phyloP scores from a whole-genome alignment of 2,113 vertebrate species.

The Neomonachus schauinslandi region DNA sequence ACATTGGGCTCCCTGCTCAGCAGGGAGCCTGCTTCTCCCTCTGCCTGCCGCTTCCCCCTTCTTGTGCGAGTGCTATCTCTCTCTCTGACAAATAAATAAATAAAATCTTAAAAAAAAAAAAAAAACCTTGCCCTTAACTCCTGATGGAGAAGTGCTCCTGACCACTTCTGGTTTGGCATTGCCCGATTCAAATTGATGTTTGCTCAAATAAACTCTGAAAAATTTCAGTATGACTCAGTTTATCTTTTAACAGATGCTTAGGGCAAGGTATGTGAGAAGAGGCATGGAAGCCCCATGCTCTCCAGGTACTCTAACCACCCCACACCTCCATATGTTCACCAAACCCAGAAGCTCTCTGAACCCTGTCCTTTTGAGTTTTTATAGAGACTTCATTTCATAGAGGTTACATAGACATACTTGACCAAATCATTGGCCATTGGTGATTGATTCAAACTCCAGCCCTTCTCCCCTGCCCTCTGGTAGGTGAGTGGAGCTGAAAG shows the following conservation, averaged over 20 bases:
- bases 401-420: neutral
- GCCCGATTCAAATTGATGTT: neutral
- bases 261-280: neutral
- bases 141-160: neutral
- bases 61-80: neutral
- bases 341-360: neutral
- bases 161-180: neutral
- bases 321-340: neutral
- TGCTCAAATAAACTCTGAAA: neutral
- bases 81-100: neutral
- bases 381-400: neutral
- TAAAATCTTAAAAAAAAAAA: neutral
- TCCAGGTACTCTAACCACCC: neutral
- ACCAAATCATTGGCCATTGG: neutral
- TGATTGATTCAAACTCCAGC: neutral
- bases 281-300: too few relatives aligned
- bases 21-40: neutral
- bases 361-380: neutral
- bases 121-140: neutral
- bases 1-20: neutral
- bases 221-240: neutral
- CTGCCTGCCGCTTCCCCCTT: neutral
- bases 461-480: neutral
- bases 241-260: neutral
- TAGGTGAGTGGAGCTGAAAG: neutral